Conservation (phyloP, 2,113 vertebrate genomes). For the Orycteropus afer region DNA sequence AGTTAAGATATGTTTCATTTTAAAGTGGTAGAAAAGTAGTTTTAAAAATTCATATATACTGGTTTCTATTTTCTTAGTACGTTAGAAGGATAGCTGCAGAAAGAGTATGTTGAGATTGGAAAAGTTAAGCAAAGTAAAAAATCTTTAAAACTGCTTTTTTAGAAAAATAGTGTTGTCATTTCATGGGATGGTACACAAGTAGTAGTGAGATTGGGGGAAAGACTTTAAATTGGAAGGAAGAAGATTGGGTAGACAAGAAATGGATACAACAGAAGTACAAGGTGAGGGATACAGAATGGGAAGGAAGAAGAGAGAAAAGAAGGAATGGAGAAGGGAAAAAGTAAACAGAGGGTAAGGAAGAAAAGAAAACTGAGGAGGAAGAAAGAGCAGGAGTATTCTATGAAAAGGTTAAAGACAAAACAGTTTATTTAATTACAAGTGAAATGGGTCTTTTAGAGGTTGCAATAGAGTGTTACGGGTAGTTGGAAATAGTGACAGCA, state of each 20-base stretch:
- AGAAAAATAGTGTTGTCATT: not conserved
- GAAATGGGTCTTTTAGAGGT: not conserved
- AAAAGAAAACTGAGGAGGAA: not conserved
- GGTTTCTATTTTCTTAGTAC: not conserved
- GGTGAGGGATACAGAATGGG: not conserved
- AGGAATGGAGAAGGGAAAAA: no score
- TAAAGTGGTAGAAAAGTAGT: not conserved
- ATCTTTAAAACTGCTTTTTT: not conserved
- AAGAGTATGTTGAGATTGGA: not conserved
- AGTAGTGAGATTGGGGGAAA: not conserved
- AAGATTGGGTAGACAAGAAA: not conserved
- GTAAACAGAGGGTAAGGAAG: not conserved
- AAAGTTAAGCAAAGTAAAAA: conserved; percentile 5
- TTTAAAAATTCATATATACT: not conserved
- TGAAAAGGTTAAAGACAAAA: not conserved
- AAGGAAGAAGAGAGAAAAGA: not conserved
- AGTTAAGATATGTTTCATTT: not conserved
- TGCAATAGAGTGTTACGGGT: not conserved
- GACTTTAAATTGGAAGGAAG: not conserved
- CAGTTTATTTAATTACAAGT: not conserved
- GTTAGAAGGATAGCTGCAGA: not conserved
- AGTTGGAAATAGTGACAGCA: not conserved
- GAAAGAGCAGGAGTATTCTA: not conserved
- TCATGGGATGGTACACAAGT: not conserved
- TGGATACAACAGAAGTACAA: not conserved